These are phyloP conservation scores for Tonatia bakeri DNA, from an alignment of 2,113 vertebrate genomes.

Conservation along the genomic window DNA sequence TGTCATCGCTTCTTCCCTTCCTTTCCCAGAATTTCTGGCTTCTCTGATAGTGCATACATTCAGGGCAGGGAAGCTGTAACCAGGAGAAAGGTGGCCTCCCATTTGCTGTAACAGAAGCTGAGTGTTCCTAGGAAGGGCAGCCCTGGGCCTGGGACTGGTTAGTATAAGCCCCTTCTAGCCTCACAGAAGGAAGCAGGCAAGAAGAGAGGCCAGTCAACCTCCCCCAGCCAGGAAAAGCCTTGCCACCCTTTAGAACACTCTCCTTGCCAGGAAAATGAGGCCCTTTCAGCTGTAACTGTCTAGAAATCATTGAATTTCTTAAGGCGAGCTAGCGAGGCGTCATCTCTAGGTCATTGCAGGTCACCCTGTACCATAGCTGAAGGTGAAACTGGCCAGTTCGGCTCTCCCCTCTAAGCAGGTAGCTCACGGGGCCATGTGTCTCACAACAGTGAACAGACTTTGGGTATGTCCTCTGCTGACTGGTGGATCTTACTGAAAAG, in stretches of 20 bases:
- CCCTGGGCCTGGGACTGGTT: not conserved
- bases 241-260: not conserved
- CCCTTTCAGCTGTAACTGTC: not conserved
- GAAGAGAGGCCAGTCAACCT: not conserved
- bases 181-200: not conserved
- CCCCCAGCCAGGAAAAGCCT: not conserved
- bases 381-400: not conserved
- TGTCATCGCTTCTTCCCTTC: not conserved
- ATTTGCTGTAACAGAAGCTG: not conserved
- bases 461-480: not conserved
- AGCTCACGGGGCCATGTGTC: not conserved
- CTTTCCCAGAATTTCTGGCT: not conserved
- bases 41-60: not conserved
- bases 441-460: not conserved
- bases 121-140: not conserved
- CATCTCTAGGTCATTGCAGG: not conserved
- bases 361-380: not conserved
- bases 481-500: not conserved
- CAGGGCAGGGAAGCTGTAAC: not conserved
- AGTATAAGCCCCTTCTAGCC: too few species aligned
- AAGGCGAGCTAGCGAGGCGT: not conserved
- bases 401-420: not conserved
- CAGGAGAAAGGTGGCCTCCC: accelerated
- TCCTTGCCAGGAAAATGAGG: not conserved
- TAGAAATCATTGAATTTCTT: not conserved